Evolutionary conservation across 2,888 invertebrate genomes (phyloP), one percentile per base, ranked within the genome.

Genomic region (Panorpa germanica): DNA sequence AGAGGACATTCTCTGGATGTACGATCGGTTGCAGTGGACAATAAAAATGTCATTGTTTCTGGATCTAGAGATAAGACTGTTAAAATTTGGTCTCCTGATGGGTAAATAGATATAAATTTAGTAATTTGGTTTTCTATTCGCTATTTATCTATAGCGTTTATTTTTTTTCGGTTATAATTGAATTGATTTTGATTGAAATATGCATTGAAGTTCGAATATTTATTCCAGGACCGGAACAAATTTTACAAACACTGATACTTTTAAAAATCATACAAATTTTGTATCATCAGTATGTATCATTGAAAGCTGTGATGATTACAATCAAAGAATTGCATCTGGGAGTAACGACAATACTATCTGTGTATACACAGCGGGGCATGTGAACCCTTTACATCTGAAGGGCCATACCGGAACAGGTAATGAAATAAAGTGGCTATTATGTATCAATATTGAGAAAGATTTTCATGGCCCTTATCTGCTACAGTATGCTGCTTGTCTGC

Each of bases 21-120:
- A 12, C 65, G 91, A 41, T 68, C 76, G 32, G 65, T 91, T 12
- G 66, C 66, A 30, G 61, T 60, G 8, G 49, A 56, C 4, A 57
- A 63, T 5, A 56, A 63, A 35, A 72, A 74, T 39, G 74, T 73
- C 44, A 71, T 93, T 43, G 57, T 90, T 24, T 88, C 90, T 5
- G 81, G 78, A 14, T 91, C 91, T 4, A 65, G 91, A 42, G 93
- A 93, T 53, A 73, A 73, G 51, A 82, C 82, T 10, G 74, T 81
- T 2, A 80, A 80, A 55, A 57, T 85, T 21, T 93, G 91, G 91
- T 70, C 68, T 46, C 72, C 76, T 22, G 70, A 69, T 46, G 71
- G 70, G 80, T 75, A 58, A 48, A 42, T 41, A 36, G 30, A 24
- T 26, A 23, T 14, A 23, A 29, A 15, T 31, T 15, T 20, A 21